Conservation (phyloP, 1,140 invertebrate species). For the Leptestheria dahalacensis region DNA sequence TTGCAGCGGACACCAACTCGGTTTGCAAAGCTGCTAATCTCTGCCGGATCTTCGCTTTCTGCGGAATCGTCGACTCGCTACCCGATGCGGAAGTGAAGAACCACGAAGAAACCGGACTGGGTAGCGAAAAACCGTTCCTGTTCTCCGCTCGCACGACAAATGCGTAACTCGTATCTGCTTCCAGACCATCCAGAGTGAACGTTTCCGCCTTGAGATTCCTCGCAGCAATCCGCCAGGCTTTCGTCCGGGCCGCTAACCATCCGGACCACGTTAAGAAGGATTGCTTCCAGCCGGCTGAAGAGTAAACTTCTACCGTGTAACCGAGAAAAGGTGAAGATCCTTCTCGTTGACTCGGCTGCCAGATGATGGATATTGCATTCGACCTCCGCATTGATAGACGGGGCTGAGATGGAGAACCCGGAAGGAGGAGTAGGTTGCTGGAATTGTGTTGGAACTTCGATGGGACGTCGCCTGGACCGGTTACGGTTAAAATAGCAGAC, state of each 20-base stretch:
- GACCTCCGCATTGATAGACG: constrained; percentile 57
- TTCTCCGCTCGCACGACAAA: constrained; percentile 82
- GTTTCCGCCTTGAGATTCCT: constrained; percentile 7
- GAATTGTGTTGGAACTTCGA: constrained; percentile 50
- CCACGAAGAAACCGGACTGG: constrained; percentile 46
- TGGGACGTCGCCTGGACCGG: constrained; percentile 55
- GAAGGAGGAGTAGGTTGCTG: constrained; percentile 52
- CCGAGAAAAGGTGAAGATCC: constrained; percentile 51
- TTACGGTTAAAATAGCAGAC: constrained; percentile 57
- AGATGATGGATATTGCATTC: constrained; percentile 59
- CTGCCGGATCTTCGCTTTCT: not conserved
- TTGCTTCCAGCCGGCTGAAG: not conserved
- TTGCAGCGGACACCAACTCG: no score
- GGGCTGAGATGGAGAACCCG: constrained; percentile 48
- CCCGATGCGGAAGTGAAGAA: constrained; percentile 34
- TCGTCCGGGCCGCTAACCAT: not conserved
- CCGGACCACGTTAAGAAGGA: not conserved
- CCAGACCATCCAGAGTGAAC: constrained; percentile 38
- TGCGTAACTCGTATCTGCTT: constrained; percentile 65
- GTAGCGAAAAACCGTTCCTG: constrained; percentile 56
- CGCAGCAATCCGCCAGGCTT: not conserved
- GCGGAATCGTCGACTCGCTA: not conserved
- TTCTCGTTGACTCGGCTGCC: constrained; percentile 51
- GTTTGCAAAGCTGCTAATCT: not conserved
- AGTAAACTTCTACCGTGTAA: constrained; percentile 67